Base-by-base conservation (phyloP, 2,888 invertebrate genomes). In the Leptopilina syphax region DNA sequence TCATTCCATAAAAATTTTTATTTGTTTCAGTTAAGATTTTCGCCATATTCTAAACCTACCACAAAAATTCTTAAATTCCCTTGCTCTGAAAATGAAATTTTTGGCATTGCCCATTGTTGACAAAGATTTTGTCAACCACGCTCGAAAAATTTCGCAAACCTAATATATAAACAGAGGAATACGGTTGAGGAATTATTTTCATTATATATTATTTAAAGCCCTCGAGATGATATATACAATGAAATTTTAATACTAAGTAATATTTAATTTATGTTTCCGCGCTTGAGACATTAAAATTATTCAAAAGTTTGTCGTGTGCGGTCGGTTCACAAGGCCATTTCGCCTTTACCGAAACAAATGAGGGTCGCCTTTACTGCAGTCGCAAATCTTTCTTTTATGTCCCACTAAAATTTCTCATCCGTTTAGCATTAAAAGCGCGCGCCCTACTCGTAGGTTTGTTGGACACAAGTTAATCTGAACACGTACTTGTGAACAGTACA, bases 351-450 rank as follows among this genome's bases (percentile, higher is more conserved):
- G 54, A 70, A 50, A 70, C 27, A 70, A 70, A 70, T 70, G 50
- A 50, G 50, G 50, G 50, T 70, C 70, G 13, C 12, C 70, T 70
- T 54, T 54, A 54, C 70, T 70, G 24, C 70, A 70, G 24, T 54
- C 70, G 70, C 70, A 70, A 54, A 68, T 68, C 68, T 70, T 70
- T 67, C 18, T 70, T 54, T 70, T 54, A 70, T 54, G 12, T 44
- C 0, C 70, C 50, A 70, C 50, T 54, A 70, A 70, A 54, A 70
- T 54, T 70, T 70, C 47, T 24, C 70, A 70, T 70, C 70, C 50
- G 24, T 70, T 70, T 70, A 47, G 12, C 54, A 70, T 70, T 70
- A 70, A 18, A 50, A 50, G 54, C 70, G 54, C 47, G 50, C 70
- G 54, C 70, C 50, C 50, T 54, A 27, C 50, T 50, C 50, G 50